Evolutionary conservation across 1,140 invertebrate species (phyloP), one percentile per base, ranked within the genome.

Genomic region (Drosophila bifasciata): DNA sequence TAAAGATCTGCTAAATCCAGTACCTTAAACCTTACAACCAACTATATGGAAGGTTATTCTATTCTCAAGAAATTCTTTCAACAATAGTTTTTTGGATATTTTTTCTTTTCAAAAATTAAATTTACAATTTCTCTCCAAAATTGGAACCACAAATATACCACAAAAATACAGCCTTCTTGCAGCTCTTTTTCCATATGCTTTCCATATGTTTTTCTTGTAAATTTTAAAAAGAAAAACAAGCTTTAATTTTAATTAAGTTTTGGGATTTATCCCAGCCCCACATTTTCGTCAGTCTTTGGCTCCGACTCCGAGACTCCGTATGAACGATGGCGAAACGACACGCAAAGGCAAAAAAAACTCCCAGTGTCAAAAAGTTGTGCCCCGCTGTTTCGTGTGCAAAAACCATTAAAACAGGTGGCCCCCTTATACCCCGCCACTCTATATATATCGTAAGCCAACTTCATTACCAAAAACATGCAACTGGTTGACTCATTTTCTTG

Each of bases 381-480:
- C 43, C 41, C 80, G 62, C 40, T 13, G 32, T 36, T 13, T 36
- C 73, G 81, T 85, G 81, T 80, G 68, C 57, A 48, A 56, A 66
- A 69, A 67, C 81, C 66, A 85, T 85, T 86, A 85, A 86, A 86
- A 85, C 81, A 85, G 81, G 81, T 85, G 81, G 81, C 41, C 73
- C 32, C 6, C 44, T 73, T 66, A 77, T 64, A 85, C 57, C 63
- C 61, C 11, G 0, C 11, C n/a, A n/a, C n/a, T n/a, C n/a, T 48
- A 13, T 15, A 17, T 51, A 15, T 15, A 23, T 41, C 3, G 28
- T 3, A 25, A 15, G 3, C 17, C 28, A 36, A 28, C 25, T 62
- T 57, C 19, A 41, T 68, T 68, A 68, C 66, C 50, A 15, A 60
- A 70, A 73, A 66, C 75, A 76, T 74, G 81, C 81, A 85, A 85